Percentiles rank a stretch among this genome's conserved stretches.
Conservation (phyloP, 2,113 vertebrate genomes). For the Mohoua ochrocephala region DNA sequence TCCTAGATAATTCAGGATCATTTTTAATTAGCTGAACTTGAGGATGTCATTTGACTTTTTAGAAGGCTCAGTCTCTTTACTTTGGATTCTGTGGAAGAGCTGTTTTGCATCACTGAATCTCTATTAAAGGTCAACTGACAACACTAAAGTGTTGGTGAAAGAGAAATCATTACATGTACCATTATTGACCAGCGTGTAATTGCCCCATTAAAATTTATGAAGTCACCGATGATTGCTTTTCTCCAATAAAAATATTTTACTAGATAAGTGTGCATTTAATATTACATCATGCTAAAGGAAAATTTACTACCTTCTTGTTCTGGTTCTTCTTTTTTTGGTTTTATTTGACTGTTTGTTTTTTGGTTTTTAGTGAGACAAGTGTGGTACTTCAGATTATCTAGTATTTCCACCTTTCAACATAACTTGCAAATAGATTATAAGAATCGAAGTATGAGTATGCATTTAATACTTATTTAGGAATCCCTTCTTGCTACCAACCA, state of each 20-base stretch:
- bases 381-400: background rate
- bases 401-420: background rate
- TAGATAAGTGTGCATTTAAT: background rate
- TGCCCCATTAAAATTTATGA: constrained; percentile 44
- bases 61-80: background rate
- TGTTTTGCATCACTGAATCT: constrained; percentile 46
- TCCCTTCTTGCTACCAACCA: background rate
- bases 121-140: constrained; percentile 45
- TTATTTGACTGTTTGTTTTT: background rate
- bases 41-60: background rate
- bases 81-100: background rate
- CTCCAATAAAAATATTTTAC: constrained; percentile 27
- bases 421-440: background rate
- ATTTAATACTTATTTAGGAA: background rate
- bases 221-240: constrained; percentile 7
- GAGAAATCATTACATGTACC: constrained; percentile 25
- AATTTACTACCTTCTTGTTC: background rate
- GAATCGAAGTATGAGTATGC: background rate
- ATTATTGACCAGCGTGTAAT: constrained; percentile 23
- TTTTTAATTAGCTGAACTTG: constrained; percentile 11
- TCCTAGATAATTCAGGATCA: background rate
- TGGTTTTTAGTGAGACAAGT: background rate
- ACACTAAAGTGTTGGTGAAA: background rate
- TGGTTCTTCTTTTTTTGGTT: background rate
- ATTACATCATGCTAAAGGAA: background rate